Evolutionary conservation across 2,888 invertebrate genomes (phyloP).

Genomic region (Noctua janthina): DNA sequence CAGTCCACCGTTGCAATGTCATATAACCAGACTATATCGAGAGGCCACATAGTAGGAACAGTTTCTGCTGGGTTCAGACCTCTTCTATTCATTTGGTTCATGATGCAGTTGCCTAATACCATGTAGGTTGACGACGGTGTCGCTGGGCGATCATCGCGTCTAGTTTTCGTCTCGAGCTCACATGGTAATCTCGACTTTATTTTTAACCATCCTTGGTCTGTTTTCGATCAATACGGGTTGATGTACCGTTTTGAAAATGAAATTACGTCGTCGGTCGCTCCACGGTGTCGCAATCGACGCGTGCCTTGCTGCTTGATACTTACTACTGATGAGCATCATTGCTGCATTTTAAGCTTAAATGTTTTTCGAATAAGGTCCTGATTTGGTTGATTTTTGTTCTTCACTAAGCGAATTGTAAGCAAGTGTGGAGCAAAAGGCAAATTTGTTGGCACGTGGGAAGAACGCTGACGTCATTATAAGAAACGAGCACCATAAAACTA

Average conservation of each 20-base stretch:
- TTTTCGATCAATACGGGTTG: conserved; percentile 53
- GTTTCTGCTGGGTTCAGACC: conserved; percentile 52
- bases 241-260: conserved; percentile 79
- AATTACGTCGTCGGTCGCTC: conserved; percentile 70
- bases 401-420: conserved; percentile 66
- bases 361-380: conserved; percentile 53
- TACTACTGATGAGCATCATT: conserved; percentile 51
- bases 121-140: conserved; percentile 83
- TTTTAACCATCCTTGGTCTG: conserved; percentile 45
- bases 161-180: conserved; percentile 67
- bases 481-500: conserved; percentile 66
- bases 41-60: conserved; percentile 55
- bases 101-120: conserved; percentile 84
- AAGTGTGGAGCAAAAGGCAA: conserved; percentile 62
- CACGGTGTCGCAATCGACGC: conserved; percentile 85
- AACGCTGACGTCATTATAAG: conserved; percentile 79
- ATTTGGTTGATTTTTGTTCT: conserved; percentile 56
- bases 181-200: conserved; percentile 69
- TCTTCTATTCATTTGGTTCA: conserved; percentile 72
- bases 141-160: conserved; percentile 78
- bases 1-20: conserved; percentile 77
- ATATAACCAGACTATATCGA: conserved; percentile 67
- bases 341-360: conserved; percentile 72
- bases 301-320: conserved; percentile 78
- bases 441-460: conserved; percentile 78